Evolutionary conservation across 2,113 vertebrate genomes (phyloP).

Genomic region (Bothrops jararaca): DNA sequence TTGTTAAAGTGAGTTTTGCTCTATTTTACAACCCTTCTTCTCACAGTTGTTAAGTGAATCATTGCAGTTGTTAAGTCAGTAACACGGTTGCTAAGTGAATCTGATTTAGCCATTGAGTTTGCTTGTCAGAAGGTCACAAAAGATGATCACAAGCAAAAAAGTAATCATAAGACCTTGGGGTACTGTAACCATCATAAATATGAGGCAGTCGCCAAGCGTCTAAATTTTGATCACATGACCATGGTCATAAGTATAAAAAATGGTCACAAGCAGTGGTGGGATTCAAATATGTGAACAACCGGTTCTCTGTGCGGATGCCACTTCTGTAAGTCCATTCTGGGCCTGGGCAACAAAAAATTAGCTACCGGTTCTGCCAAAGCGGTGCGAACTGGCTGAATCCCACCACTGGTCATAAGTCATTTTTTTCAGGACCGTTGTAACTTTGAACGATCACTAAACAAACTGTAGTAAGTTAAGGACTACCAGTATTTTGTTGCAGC

Average conservation of each 20-base stretch:
- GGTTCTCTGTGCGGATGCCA: too few relatives aligned
- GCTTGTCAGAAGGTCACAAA: not conserved
- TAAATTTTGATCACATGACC: not conserved
- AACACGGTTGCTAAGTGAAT: not conserved
- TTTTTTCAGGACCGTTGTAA: not conserved
- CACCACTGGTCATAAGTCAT: not conserved
- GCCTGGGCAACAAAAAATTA: too few relatives aligned
- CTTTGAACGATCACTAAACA: not conserved
- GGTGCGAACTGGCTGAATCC: too few relatives aligned
- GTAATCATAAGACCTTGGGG: not conserved
- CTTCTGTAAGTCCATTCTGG: too few relatives aligned
- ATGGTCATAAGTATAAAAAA: not conserved
- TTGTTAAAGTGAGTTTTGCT: not conserved
- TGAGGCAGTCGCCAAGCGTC: not conserved
- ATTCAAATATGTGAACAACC: too few relatives aligned
- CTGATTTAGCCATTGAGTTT: not conserved
- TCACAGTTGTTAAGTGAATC: not conserved
- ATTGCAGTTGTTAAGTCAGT: not conserved
- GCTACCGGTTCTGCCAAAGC: too few relatives aligned
- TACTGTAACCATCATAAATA: not conserved
- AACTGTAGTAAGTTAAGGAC: not conserved
- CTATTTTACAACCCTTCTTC: not conserved
- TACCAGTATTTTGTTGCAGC: not conserved
- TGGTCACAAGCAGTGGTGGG: not conserved
- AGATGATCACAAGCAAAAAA: not conserved